Conservation (phyloP, 2,113 vertebrate species). For the Spea multiplicata region DNA sequence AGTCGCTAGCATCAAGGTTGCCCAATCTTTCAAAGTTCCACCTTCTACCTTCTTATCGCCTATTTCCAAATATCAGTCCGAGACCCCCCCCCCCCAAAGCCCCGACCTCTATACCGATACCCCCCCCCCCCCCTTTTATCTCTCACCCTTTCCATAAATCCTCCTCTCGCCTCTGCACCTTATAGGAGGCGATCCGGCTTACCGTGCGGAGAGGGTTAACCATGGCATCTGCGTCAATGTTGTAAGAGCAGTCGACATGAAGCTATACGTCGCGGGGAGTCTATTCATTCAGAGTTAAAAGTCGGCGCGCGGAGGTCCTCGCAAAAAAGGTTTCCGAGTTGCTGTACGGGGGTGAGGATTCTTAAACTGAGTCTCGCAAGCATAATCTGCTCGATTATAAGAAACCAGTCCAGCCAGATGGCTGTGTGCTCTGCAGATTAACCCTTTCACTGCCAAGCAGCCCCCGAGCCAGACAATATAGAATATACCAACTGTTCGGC, state of each 20-base stretch:
- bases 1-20: no score
- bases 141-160: conserved; percentile 49
- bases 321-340: conserved; percentile 54
- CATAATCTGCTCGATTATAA: conserved; percentile 80
- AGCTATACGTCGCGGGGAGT: conserved; percentile 81
- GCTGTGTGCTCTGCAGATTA: conserved; percentile 70
- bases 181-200: conserved; percentile 59
- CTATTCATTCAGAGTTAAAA: conserved; percentile 79
- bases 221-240: conserved; percentile 93
- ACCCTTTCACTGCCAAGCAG: conserved; percentile 65
- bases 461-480: conserved; percentile 13
- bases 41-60: not conserved
- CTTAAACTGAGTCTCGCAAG: conserved; percentile 74
- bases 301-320: conserved; percentile 65
- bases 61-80: not conserved
- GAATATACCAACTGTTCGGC: not conserved
- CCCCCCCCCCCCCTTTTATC: conserved; percentile 25
- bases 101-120: not conserved
- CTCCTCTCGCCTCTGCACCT: conserved; percentile 50
- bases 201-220: conserved; percentile 97
- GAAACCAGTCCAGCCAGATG: conserved; percentile 81
- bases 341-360: conserved; percentile 68
- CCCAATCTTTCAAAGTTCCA: no score
- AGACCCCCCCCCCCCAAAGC: not conserved
- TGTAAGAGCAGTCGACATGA: conserved; percentile 94